Conservation (phyloP, 2,888 invertebrate genomes). For the Diabrotica balteata region DNA sequence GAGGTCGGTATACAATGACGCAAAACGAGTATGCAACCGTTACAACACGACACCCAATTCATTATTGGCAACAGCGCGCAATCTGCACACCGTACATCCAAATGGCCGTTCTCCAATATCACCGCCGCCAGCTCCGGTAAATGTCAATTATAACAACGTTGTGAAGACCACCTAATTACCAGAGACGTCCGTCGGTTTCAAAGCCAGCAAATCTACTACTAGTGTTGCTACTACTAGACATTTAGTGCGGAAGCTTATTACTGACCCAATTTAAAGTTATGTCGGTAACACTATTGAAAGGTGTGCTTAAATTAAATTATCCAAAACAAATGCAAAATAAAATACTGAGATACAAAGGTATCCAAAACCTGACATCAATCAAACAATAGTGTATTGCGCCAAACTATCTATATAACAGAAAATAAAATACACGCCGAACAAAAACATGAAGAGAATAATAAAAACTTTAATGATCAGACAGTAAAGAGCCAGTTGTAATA, state of each 20-base stretch:
- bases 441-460: too few relatives aligned
- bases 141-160: constrained; percentile 43
- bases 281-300: too few relatives aligned
- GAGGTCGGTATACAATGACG: constrained; percentile 24
- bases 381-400: too few relatives aligned
- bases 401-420: too few relatives aligned
- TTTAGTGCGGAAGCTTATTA: constrained; percentile 4
- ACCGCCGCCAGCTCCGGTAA: constrained; percentile 38
- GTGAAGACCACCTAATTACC: constrained; percentile 44
- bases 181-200: constrained; percentile 34
- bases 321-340: too few relatives aligned
- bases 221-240: constrained; percentile 1
- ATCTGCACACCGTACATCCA: constrained; percentile 33
- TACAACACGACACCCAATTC: constrained; percentile 37
- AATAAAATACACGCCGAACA: too few relatives aligned
- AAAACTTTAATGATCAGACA: too few relatives aligned
- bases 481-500: too few relatives aligned
- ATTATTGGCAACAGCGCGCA: constrained; percentile 34
- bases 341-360: too few relatives aligned
- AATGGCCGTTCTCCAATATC: constrained; percentile 43
- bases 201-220: constrained; percentile 11
- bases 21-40: constrained; percentile 28
- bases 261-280: too few relatives aligned
- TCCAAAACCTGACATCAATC: too few relatives aligned
- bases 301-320: too few relatives aligned